phyloP scores from a whole-genome alignment of 2,888 invertebrate genomes.

The Leptura quadrifasciata region DNA sequence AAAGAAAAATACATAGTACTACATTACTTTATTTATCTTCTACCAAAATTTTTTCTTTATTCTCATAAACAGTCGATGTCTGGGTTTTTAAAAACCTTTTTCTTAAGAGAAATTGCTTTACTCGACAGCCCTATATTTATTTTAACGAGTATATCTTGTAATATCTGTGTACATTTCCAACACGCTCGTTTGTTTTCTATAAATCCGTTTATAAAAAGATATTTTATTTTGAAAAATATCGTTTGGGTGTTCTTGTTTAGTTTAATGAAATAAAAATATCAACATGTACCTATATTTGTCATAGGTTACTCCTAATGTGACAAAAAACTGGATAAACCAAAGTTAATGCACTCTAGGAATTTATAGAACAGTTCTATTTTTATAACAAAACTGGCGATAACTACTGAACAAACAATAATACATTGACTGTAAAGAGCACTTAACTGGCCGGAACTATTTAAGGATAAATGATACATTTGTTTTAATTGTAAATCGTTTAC shows the following conservation, averaged over 20 bases:
- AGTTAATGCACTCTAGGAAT: constrained; percentile 48
- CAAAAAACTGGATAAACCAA: constrained; percentile 36
- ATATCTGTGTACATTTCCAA: too few species aligned
- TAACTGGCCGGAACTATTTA: constrained; percentile 2
- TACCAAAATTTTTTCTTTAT: too few species aligned
- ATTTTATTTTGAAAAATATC: too few species aligned
- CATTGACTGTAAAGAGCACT: background rate
- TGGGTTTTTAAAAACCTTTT: too few species aligned
- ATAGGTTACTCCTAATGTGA: constrained; percentile 39
- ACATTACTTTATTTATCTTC: too few species aligned
- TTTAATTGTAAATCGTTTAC: background rate
- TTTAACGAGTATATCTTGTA: too few species aligned
- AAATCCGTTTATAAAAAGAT: too few species aligned
- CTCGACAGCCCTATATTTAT: too few species aligned
- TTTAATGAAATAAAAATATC: background rate
- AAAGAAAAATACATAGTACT: too few species aligned
- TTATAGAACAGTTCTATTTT: constrained; percentile 52
- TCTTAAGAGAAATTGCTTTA: too few species aligned
- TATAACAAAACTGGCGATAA: constrained; percentile 26
- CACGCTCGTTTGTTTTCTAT: too few species aligned
- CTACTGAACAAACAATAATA: constrained; percentile 43
- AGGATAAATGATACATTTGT: constrained; percentile 5
- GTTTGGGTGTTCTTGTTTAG: background rate
- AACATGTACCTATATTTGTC: constrained; percentile 20
- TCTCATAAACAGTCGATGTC: too few species aligned